These are phyloP conservation scores for Drosophila watanabei DNA, from an alignment of 1,140 invertebrate species.

Conservation along the genomic window DNA sequence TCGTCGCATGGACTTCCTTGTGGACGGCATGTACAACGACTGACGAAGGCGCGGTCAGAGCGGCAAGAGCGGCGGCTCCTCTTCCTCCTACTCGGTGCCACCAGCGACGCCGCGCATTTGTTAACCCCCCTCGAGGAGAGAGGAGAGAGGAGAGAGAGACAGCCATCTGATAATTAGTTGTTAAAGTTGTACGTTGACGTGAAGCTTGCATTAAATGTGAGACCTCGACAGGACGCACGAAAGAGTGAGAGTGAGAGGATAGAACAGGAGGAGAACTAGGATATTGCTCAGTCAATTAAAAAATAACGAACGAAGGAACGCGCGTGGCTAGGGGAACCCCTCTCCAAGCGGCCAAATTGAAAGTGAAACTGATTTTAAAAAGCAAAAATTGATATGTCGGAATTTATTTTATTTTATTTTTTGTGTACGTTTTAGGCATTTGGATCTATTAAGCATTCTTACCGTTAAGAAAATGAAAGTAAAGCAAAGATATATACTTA, in stretches of 20 bases:
- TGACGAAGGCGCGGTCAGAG: constrained; percentile 76
- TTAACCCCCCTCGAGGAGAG: constrained; percentile 10
- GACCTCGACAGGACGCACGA: constrained; percentile 2
- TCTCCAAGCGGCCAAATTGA: constrained; percentile 56
- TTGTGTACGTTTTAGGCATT: constrained; percentile 29
- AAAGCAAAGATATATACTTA: constrained; percentile 19
- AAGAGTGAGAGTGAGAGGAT: constrained; percentile 27
- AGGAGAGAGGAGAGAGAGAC: background rate
- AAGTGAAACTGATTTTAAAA: constrained; percentile 48
- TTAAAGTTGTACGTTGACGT: constrained; percentile 45
- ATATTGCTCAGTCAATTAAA: constrained; percentile 78
- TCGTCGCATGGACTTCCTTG: constrained; percentile 89
- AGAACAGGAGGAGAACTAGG: constrained; percentile 7
- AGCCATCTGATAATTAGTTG: constrained; percentile 57
- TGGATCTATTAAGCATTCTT: constrained; percentile 37
- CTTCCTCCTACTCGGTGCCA: constrained; percentile 12
- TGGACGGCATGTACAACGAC: constrained; percentile 90
- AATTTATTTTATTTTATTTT: background rate
- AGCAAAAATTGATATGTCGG: constrained; percentile 12
- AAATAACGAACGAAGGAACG: constrained; percentile 2
- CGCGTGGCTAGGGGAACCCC: constrained; percentile 6
- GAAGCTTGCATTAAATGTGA: constrained; percentile 61
- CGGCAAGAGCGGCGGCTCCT: constrained; percentile 9
- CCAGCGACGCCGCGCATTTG: constrained; percentile 28
- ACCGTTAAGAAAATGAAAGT: constrained; percentile 9